Evolutionary conservation across 1,140 invertebrate species (phyloP), one percentile per base, ranked within the genome.

Genomic region (Hyposmocoma kahamanoa): DNA sequence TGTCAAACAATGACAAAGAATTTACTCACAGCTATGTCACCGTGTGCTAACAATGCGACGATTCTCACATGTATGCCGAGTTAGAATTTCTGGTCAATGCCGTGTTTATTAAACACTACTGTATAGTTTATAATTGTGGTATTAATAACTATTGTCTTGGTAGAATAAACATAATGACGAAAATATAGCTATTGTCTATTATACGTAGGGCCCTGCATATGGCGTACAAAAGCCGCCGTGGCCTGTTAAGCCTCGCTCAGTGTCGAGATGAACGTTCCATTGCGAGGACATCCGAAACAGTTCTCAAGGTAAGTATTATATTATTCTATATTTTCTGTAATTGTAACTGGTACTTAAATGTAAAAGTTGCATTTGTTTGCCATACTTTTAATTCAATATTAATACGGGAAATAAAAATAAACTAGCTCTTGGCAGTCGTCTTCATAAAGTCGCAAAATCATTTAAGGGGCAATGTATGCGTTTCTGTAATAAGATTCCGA

Each of bases 191-290:
- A 81, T 81, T 73, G 72, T 75, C 42, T 58, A 59, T 68, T 59
- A 53, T 66, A 56, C 57, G n/a, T n/a, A 84, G 82, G 50, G 79
- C 82, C 15, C 54, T 85, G 47, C 77, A 83, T 49, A 74, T 76
- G 71, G 79, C 82, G 39, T 85, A 85, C 74, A 85, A 85, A 85
- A 85, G 79, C 70, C 60, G 77, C 1, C 73, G 81, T 42, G 72
- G 74, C 0, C 56, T 83, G 28, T 50, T 77, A 15, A 82, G 75
- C 48, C 62, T 85, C 13, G 67, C 71, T 28, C 79, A 82, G 62
- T 82, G 82, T 48, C 58, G 57, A 50, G 76, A 83, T 76, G 76
- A 68, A 59, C 50, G 47, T 19, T 56, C 74, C 1, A 22, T 70
- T 21, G 68, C 74, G 55, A 70, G 67, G 63, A 79, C 77, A 3